Percentiles rank a stretch among this genome's conserved stretches.
Evolutionary conservation across 2,888 invertebrate genomes (phyloP).

Genomic region (Netelia virgata): DNA sequence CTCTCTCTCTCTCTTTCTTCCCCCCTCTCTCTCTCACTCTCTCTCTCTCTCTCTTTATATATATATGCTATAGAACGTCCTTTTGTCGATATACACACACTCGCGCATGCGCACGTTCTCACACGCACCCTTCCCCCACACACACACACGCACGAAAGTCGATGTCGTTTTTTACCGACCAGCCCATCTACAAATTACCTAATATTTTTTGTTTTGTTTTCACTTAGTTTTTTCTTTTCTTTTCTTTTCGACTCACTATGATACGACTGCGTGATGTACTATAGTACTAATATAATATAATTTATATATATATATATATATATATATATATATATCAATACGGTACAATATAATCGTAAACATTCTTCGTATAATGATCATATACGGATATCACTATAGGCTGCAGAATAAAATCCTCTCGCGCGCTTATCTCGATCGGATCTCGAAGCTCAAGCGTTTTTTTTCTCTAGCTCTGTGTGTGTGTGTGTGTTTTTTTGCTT

Average conservation of each 20-base stretch:
- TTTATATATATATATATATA: slow-evolving; percentile 15
- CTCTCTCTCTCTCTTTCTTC: slow-evolving; percentile 40
- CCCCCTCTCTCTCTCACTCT: slow-evolving; percentile 24
- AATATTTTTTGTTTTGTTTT: slow-evolving; percentile 28
- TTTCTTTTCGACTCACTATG: slow-evolving; percentile 47
- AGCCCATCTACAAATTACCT: slow-evolving; percentile 61
- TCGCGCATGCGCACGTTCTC: slow-evolving; percentile 39
- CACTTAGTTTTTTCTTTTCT: slow-evolving; percentile 19
- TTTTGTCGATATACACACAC: slow-evolving; percentile 33
- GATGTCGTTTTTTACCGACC: slow-evolving; percentile 46
- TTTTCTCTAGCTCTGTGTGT: slow-evolving; percentile 41
- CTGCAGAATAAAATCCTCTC: slow-evolving; percentile 68
- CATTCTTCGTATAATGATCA: slow-evolving; percentile 67
- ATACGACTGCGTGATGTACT: slow-evolving; percentile 63
- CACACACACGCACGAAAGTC: slow-evolving; percentile 42
- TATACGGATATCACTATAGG: slow-evolving; percentile 68
- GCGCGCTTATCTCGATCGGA: slow-evolving; percentile 69
- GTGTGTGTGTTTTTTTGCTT: slow-evolving; percentile 10
- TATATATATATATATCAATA: slow-evolving; percentile 48
- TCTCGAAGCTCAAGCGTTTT: slow-evolving; percentile 67
- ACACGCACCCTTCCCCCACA: slow-evolving; percentile 27
- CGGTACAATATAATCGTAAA: slow-evolving; percentile 68
- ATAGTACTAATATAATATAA: slow-evolving; percentile 61
- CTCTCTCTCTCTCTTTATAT: slow-evolving; percentile 37
- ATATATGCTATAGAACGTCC: slow-evolving; percentile 12